These are phyloP conservation scores for Aplodontia rufa DNA, from an alignment of 2,113 vertebrate species.

Conservation along the genomic window DNA sequence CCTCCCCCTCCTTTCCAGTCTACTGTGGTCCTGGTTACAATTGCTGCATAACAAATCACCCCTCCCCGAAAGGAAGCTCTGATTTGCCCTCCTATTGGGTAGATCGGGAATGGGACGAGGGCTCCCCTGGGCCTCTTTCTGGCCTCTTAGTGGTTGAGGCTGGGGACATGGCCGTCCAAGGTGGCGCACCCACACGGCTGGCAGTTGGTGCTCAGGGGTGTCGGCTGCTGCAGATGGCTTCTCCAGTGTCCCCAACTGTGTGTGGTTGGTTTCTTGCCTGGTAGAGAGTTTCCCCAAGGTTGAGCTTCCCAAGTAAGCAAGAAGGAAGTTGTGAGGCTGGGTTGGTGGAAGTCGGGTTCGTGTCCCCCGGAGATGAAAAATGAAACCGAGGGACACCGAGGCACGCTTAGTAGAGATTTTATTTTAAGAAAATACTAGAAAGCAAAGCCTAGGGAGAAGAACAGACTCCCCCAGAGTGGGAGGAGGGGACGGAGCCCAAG, in stretches of 20 bases:
- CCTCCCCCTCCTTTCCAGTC: constrained; percentile 64
- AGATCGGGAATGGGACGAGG: neutral
- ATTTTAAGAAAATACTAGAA: too few relatives aligned
- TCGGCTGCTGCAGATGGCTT: neutral
- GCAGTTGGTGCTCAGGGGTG: neutral
- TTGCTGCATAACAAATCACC: neutral
- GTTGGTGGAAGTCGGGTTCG: too few relatives aligned
- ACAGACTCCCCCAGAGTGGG: too few relatives aligned
- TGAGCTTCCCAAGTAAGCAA: neutral
- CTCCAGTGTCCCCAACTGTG: neutral
- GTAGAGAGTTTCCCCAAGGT: neutral
- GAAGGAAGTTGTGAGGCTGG: neutral
- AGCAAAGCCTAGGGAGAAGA: too few relatives aligned
- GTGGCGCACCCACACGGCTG: accelerated
- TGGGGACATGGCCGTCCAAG: neutral
- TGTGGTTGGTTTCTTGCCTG: neutral
- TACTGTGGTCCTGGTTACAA: neutral
- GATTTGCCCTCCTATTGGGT: neutral
- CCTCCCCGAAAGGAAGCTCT: neutral
- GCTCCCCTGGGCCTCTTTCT: neutral
- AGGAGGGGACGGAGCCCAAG: too few relatives aligned
- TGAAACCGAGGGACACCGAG: too few relatives aligned
- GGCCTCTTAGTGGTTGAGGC: neutral
- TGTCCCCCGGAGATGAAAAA: too few relatives aligned
- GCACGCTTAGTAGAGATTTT: too few relatives aligned